A percentile compares a stretch with the other conserved stretches of the same genome.
These are phyloP conservation scores for Psammodynastes pulverulentus DNA, from an alignment of 2,113 vertebrate species.

Conservation along the genomic window DNA sequence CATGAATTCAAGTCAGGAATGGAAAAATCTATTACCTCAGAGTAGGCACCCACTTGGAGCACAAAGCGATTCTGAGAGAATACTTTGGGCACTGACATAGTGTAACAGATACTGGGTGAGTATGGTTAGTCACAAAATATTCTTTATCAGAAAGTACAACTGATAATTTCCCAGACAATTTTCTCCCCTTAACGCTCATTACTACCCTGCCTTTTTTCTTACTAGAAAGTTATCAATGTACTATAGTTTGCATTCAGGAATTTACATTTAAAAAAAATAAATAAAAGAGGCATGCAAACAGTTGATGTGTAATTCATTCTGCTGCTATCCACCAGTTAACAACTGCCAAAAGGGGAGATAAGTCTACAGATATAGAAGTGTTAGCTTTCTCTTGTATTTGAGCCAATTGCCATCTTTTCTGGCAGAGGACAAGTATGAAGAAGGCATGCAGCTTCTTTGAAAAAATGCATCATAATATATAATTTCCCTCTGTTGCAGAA, in stretches of 20 bases:
- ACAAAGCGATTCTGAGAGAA: not conserved
- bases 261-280: not conserved
- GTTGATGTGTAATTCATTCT: not conserved
- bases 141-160: not conserved
- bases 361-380: not conserved
- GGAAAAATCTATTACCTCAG: not conserved
- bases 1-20: not conserved
- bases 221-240: not conserved
- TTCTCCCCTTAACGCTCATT: not conserved
- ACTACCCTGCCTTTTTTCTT: not conserved
- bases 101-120: not conserved
- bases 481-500: not conserved
- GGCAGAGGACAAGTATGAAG: not conserved
- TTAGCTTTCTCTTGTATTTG: not conserved
- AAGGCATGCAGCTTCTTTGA: not conserved
- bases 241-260: not conserved
- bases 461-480: not conserved
- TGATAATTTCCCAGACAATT: too few relatives aligned
- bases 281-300: not conserved
- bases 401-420: not conserved
- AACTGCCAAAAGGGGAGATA: not conserved
- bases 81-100: not conserved
- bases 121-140: not conserved
- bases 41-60: not conserved
- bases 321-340: not conserved